phyloP scores from a whole-genome alignment of 2,113 vertebrate genomes.

The Nettapus auritus region DNA sequence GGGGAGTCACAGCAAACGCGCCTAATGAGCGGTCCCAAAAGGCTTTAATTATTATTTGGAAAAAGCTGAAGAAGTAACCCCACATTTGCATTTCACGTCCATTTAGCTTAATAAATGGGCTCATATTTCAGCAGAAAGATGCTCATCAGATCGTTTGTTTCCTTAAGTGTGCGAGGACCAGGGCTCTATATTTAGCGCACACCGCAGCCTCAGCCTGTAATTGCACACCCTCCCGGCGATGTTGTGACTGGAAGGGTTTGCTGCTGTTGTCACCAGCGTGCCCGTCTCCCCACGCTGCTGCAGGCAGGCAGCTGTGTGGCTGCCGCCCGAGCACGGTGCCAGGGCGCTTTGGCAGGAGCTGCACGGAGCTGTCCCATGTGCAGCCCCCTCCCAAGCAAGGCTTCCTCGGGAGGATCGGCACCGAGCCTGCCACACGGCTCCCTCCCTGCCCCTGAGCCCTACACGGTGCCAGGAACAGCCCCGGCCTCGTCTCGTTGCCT shows the following conservation, averaged over 20 bases:
- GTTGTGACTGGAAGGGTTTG: slow-evolving; percentile 13
- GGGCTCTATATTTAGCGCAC: slow-evolving; percentile 55
- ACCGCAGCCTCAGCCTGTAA: background rate
- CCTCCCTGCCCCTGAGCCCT: background rate
- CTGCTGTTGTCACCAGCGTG: background rate
- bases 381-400: background rate
- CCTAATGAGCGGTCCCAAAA: background rate
- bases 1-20: background rate
- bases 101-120: slow-evolving; percentile 54
- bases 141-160: slow-evolving; percentile 65
- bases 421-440: rapidly evolving
- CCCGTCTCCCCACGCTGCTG: background rate
- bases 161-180: background rate
- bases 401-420: rapidly evolving
- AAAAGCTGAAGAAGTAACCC: slow-evolving; percentile 38
- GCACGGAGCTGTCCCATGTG: background rate
- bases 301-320: rapidly evolving
- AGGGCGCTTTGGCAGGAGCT: background rate
- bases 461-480: background rate
- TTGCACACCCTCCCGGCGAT: background rate
- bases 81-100: slow-evolving; percentile 36
- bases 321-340: background rate
- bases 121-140: slow-evolving; percentile 24
- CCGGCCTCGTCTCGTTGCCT: rapidly evolving
- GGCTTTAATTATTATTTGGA: slow-evolving; percentile 55